These are phyloP conservation scores for Plumapathes pennacea DNA, from an alignment of 92 coral and sea anemone genomes.

Conservation along the genomic window DNA sequence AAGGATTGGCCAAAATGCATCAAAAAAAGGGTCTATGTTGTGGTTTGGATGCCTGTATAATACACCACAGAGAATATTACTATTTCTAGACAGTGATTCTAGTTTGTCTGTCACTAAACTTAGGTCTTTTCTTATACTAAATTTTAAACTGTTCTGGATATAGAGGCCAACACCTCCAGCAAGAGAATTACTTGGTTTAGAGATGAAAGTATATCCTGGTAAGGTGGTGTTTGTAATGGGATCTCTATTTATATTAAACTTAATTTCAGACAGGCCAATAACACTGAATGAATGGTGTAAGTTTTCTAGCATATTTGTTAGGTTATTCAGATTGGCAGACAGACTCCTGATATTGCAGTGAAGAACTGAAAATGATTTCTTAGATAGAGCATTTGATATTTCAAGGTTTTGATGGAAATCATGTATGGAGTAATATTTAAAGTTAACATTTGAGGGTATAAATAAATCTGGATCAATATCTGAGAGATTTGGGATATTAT, in stretches of 20 bases:
- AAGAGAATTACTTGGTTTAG: slow-evolving; percentile 6
- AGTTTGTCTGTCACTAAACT: too few species aligned
- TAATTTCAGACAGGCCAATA: slow-evolving; percentile 28
- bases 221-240: not conserved
- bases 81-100: too few species aligned
- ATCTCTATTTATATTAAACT: not conserved
- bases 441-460: too few species aligned
- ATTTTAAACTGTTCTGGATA: slow-evolving; percentile 7
- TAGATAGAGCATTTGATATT: too few species aligned
- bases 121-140: slow-evolving; percentile 9
- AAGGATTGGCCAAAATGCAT: not conserved
- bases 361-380: too few species aligned
- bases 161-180: slow-evolving; percentile 50
- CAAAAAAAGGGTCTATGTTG: not conserved
- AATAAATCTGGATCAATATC: too few species aligned
- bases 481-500: too few species aligned
- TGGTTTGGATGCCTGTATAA: slow-evolving; percentile 9
- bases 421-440: too few species aligned
- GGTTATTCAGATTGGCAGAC: too few species aligned
- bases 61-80: slow-evolving; percentile 44
- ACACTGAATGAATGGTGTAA: slow-evolving; percentile 4
- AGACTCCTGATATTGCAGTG: too few species aligned
- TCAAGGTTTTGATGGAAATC: too few species aligned
- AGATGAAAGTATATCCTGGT: slow-evolving; percentile 9
- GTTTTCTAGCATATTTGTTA: slow-evolving; percentile 6